Conservation (phyloP, 1,140 invertebrate genomes). For the Brachionus calyciflorus region DNA sequence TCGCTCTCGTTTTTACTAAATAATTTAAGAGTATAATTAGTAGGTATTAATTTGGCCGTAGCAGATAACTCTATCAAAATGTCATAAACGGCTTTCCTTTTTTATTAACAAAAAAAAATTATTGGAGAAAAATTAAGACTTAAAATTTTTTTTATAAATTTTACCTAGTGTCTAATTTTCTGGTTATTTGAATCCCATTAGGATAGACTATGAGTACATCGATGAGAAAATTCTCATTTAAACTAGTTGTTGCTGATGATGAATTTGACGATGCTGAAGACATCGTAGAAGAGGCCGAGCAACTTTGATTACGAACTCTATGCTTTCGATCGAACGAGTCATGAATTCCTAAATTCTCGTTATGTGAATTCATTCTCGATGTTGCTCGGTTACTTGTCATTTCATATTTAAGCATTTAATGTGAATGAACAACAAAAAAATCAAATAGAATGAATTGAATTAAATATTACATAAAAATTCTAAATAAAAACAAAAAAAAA, state of each 20-base stretch:
- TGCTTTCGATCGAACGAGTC: background rate
- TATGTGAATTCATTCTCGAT: background rate
- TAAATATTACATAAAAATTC: too few species aligned
- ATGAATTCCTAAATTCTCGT: background rate
- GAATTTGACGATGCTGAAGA: conserved; percentile 35
- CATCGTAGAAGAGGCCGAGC: conserved; percentile 30
- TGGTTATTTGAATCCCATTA: conserved; percentile 29
- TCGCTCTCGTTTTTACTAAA: conserved; percentile 26
- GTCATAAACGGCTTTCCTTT: conserved; percentile 45
- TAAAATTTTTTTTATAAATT: background rate
- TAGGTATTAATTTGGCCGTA: conserved; percentile 41
- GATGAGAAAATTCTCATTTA: background rate
- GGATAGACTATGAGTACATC: conserved; percentile 34
- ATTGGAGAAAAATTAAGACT: background rate
- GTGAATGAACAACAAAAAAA: too few species aligned
- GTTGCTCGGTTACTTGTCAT: background rate
- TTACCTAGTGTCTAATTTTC: conserved; percentile 40
- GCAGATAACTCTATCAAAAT: conserved; percentile 39
- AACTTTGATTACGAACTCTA: conserved; percentile 13
- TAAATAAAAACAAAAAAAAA: too few species aligned
- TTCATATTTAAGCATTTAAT: conserved; percentile 37
- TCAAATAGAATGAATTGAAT: too few species aligned
- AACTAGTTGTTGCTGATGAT: background rate
- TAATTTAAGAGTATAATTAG: conserved; percentile 44
- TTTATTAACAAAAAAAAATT: background rate